phyloP scores from a whole-genome alignment of 1,140 invertebrate species.

The Teleopsis dalmanni region DNA sequence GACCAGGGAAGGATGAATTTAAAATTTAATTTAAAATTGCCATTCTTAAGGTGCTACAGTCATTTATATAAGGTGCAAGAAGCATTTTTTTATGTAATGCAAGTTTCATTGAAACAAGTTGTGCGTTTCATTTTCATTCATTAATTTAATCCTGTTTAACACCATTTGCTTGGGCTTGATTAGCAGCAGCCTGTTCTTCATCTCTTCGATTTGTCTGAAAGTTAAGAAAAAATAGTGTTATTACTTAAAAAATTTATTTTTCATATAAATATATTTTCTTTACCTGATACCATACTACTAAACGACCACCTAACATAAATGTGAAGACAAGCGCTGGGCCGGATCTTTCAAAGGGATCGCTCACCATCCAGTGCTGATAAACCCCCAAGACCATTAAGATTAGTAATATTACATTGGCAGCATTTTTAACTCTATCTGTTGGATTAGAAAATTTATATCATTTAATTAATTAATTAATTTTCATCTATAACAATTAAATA shows the following conservation, averaged over 20 bases:
- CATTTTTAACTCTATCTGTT: conserved; percentile 82
- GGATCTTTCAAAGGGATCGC: conserved; percentile 86
- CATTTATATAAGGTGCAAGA: too few relatives aligned
- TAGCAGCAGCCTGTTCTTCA: conserved; percentile 43
- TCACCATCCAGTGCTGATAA: conserved; percentile 87
- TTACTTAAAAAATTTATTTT: conserved; percentile 1
- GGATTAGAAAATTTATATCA: conserved; percentile 7
- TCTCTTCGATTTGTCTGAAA: conserved; percentile 54
- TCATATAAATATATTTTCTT: not conserved
- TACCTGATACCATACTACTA: conserved; percentile 62
- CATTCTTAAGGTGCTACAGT: too few relatives aligned
- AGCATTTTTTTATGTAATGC: too few relatives aligned
- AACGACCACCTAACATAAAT: conserved; percentile 86
- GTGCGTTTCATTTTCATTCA: not conserved
- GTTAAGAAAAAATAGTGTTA: conserved; percentile 23
- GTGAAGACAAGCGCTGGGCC: conserved; percentile 90
- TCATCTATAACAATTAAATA: not conserved
- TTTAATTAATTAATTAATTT: conserved; percentile 17
- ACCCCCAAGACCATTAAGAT: conserved; percentile 78
- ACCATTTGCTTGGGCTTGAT: conserved; percentile 53
- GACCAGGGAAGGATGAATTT: too few relatives aligned
- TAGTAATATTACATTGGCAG: conserved; percentile 75
- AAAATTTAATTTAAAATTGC: too few relatives aligned
- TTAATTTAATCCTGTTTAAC: conserved; percentile 55
- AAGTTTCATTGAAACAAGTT: too few relatives aligned